Percentiles rank a stretch among this genome's conserved stretches.
Conservation (phyloP, 2,888 invertebrate genomes). For the Margaritifera margaritifera region DNA sequence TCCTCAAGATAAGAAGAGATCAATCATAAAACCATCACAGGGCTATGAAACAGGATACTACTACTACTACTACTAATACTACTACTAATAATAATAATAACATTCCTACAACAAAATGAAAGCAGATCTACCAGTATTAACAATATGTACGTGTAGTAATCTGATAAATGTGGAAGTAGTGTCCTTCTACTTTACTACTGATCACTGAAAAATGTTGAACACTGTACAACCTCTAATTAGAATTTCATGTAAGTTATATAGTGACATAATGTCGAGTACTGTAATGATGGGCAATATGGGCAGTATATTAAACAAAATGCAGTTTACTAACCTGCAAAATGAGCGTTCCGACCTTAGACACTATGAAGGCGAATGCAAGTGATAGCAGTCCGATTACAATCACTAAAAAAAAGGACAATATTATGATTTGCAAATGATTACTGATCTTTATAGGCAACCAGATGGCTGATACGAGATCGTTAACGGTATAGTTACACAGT, state of each 20-base stretch:
- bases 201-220: background rate
- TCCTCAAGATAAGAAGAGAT: background rate
- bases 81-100: no score
- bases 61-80: no score
- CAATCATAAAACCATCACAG: background rate
- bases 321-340: slow-evolving; percentile 25
- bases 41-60: no score
- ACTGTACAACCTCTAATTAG: no score
- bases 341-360: slow-evolving; percentile 82
- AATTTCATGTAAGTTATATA: no score
- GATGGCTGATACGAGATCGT: no score
- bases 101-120: background rate
- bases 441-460: no score
- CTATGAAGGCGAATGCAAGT: slow-evolving; percentile 87
- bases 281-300: no score
- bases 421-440: background rate
- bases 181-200: background rate
- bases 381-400: slow-evolving; percentile 82
- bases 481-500: no score
- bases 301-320: no score
- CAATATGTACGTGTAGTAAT: slow-evolving; percentile 12
- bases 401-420: slow-evolving; percentile 74
- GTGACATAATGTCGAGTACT: no score
- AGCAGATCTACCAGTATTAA: background rate
- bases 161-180: no score